Evolutionary conservation across 2,888 invertebrate species (phyloP), one percentile per base, ranked within the genome.

Genomic region (Neria commutata): DNA sequence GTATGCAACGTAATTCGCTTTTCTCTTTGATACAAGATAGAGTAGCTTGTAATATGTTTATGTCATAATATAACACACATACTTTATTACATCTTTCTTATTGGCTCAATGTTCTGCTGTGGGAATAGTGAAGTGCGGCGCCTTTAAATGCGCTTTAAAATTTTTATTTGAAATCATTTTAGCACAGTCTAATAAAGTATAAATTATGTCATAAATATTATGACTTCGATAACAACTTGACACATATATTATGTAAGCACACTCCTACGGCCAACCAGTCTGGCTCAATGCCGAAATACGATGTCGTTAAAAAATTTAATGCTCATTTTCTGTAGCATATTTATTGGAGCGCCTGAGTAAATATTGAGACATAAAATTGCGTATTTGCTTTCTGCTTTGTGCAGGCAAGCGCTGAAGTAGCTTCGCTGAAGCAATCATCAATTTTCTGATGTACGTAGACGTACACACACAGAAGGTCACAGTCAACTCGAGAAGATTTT

Each of bases 401-500:
- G 26, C 2, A 1, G 2, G 16, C 8, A 0, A 16, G 23, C 21
- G 46, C 21, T 4, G 10, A 5, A 45, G 45, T 17, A 29, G 29
- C 11, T n/a, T n/a, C n/a, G 24, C 25, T 33, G n/a, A n/a, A n/a
- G n/a, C n/a, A n/a, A n/a, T 16, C 11, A 17, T 49, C 46, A 46
- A 46, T 46, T 21, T 49, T 16, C 10, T 3, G 37, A 16, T 6
- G 51, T 47, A 48, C 26, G 23, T 11, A 40, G 16, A 17, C 49
- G 26, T 19, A 25, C 49, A 49, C 29, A 49, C n/a, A 29, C 3
- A 49, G 1, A 25, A 2, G 48, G 59, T 52, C 51, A 42, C 55
- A 60, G 45, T 45, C 58, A 64, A 68, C 67, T 49, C 66, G 54
- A 62, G 52, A 61, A 53, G 58, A 65, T 72, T 75, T 71, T 68